Evolutionary conservation across 2,888 invertebrate genomes (phyloP), one percentile per base, ranked within the genome.

Genomic region (Heliconius ismenius): DNA sequence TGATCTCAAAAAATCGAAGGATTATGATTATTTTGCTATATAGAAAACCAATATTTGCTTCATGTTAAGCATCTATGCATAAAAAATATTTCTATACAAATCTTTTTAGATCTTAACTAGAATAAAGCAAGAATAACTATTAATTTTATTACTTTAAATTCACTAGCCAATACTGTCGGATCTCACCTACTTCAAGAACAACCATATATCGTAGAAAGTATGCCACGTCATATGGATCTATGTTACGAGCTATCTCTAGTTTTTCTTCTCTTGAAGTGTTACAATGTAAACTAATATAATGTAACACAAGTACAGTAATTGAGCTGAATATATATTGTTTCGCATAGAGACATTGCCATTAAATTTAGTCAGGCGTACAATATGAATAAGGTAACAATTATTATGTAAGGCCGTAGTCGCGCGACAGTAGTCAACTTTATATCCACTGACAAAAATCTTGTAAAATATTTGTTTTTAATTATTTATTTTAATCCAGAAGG

Each of bases 121-220:
- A 2, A 11, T 21, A 39, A 24, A n/a, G 24, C 24, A 65, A 6
- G 11, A 4, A 3, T 21, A 32, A 28, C 26, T 43, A 62, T 43
- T 43, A 63, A 73, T 69, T 62, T 69, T 49, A 70, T 24, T 69
- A 63, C 18, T 54, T 70, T 43, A 75, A 75, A 75, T 70, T 70
- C 75, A 63, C 26, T 63, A 63, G 69, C 68, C 69, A 69, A 62
- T 63, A 60, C 43, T 43, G 43, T 60, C 69, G 69, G 60, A 68
- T 39, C 54, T 75, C 62, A 63, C 63, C 49, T 76, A 43, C 63
- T 62, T 62, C 36, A 76, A 75, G 68, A 75, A 70, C 62, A 76
- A 70, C 70, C 63, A 76, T 76, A 70, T 70, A 76, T 76, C 64
- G 70, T 32, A 24, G 69, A 76, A 76, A 72, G 70, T 76, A 54